phyloP scores from a whole-genome alignment of 2,888 invertebrate species.

The Tineola bisselliella region DNA sequence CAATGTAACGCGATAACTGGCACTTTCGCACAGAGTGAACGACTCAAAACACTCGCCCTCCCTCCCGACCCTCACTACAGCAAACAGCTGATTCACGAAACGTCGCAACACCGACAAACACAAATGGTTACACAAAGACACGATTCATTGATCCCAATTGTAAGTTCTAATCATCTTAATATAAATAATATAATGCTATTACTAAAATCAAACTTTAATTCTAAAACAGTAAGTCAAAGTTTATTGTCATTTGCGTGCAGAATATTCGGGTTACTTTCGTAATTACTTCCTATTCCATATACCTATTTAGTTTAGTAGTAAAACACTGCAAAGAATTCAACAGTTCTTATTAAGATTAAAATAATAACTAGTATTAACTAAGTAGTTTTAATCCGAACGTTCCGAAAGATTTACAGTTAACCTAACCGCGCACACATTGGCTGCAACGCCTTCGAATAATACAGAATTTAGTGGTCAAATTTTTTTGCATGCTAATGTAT shows the following conservation, averaged over 20 bases:
- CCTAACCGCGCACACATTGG: too few relatives aligned
- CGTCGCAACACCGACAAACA: background rate
- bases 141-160: background rate
- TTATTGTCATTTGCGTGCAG: background rate
- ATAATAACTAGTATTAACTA: too few relatives aligned
- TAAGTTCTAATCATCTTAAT: background rate
- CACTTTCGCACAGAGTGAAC: conserved; percentile 7
- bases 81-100: conserved; percentile 11
- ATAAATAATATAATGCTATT: background rate
- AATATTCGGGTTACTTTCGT: too few relatives aligned
- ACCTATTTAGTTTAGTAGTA: too few relatives aligned
- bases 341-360: too few relatives aligned
- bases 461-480: too few relatives aligned
- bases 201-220: background rate
- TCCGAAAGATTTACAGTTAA: too few relatives aligned
- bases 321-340: too few relatives aligned
- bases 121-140: background rate
- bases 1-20: background rate
- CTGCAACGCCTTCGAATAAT: too few relatives aligned
- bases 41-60: conserved; percentile 6
- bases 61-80: background rate
- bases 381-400: too few relatives aligned
- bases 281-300: too few relatives aligned
- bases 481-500: too few relatives aligned
- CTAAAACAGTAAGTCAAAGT: background rate